A percentile compares a stretch with the other conserved stretches of the same genome.
Evolutionary conservation across 2,888 invertebrate genomes (phyloP).

Genomic region (Eudasyphora cyanicolor): DNA sequence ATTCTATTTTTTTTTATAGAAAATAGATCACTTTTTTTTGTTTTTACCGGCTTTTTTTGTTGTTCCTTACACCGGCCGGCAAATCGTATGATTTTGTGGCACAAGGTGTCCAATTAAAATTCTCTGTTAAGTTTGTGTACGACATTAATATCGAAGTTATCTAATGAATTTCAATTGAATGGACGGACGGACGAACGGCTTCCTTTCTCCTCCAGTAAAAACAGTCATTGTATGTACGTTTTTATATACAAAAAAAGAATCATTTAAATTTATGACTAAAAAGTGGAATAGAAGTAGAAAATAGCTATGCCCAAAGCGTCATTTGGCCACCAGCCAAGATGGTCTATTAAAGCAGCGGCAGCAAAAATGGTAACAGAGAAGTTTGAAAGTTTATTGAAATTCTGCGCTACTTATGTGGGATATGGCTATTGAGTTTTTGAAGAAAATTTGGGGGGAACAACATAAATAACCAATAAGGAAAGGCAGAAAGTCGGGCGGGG

Average conservation of each 20-base stretch:
- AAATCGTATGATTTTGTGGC: neutral
- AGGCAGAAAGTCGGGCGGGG: too few relatives aligned
- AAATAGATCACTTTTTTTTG: conserved; percentile 12
- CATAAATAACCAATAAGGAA: too few relatives aligned
- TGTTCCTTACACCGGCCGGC: neutral
- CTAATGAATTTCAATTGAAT: conserved; percentile 45
- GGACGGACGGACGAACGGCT: too few relatives aligned
- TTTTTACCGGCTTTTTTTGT: neutral
- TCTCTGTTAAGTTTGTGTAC: conserved; percentile 40
- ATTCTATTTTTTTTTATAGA: conserved; percentile 8
- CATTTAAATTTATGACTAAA: neutral
- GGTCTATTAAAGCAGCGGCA: neutral
- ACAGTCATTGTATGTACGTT: too few relatives aligned
- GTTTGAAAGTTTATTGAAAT: too few relatives aligned
- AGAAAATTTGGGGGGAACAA: neutral
- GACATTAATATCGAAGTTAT: conserved; percentile 50
- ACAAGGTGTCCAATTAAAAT: conserved; percentile 49
- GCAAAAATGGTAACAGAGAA: neutral
- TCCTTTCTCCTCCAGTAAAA: too few relatives aligned
- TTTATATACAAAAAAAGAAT: too few relatives aligned
- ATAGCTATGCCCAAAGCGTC: conserved; percentile 10
- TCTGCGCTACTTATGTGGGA: too few relatives aligned
- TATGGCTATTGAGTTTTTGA: neutral
- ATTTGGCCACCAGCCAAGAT: conserved; percentile 9
- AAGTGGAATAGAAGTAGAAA: conserved; percentile 3